Base-by-base conservation (phyloP, 2,888 invertebrate species). In the Megaustenia siamemsis region DNA sequence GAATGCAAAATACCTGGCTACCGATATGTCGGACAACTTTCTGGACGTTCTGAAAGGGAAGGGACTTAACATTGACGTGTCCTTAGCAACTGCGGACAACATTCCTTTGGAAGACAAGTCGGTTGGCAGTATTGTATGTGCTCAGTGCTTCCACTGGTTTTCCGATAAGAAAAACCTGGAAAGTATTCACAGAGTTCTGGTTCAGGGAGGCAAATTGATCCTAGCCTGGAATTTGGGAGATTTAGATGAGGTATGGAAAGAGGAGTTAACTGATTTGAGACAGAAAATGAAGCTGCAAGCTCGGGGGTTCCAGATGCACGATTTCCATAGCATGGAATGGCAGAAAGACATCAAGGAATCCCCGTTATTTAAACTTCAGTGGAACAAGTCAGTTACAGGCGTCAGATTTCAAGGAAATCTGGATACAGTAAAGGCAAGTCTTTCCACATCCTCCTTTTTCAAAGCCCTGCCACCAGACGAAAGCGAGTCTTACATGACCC, bases 61-160 rank as follows among this genome's bases (percentile, higher is more conserved):
- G 18, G 85, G 85, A 32, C 88, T 88, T 0, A 86, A 82, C 45
- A 82, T 90, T 0, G 86, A 88, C 15, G 88, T 88, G 15, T 35
- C 32, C 12, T 77, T 87, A 8, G 89, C 88, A 75, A 77, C 87
- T 35, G 90, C 90, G 0, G 85, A 82, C 38, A 80, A 82, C n/a
- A 87, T 91, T 38, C 88, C 89, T 0, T 60, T 90, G 32, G 85
- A 84, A 35, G 88, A 88, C 43, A 82, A 80, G 12, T 86, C 88
- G 68, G 89, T 90, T 12, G 86, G 90, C 88, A 88, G 86, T 35
- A 84, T 90, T 12, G 78, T 90, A 18, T 89, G 89, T 83, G 90
- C 90, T 12, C 90, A 91, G 79, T 87, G 89, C 84, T 90, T 90
- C 68, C 91, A 91, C 76, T 90, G 91, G 91, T 91, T 90, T 87